Evolutionary conservation across 2,797 vertebrate genomes (phyloP).

Genomic region (Acropternis orthonyx): DNA sequence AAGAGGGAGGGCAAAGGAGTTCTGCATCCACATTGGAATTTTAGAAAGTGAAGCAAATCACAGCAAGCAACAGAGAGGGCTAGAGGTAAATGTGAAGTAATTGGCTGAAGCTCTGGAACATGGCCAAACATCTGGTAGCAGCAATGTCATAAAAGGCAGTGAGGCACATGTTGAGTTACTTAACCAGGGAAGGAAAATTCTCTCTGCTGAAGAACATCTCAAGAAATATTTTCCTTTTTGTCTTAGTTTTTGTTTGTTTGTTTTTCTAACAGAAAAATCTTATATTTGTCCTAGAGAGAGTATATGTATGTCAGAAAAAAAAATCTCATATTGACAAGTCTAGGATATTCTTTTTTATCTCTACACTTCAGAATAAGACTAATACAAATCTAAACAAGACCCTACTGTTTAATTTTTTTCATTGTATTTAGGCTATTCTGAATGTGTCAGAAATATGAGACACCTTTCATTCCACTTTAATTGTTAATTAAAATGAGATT

Average conservation of each 20-base stretch:
- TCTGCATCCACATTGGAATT: background rate
- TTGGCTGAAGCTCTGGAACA: background rate
- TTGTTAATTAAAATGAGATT: background rate
- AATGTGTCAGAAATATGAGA: background rate
- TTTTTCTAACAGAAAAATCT: background rate
- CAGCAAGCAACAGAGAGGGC: background rate
- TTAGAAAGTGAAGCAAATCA: background rate
- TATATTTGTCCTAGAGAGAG: background rate
- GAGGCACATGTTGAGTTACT: rapidly evolving
- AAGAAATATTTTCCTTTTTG: background rate
- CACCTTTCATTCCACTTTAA: background rate
- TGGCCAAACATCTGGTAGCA: background rate
- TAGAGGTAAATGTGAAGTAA: background rate
- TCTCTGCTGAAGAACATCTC: background rate
- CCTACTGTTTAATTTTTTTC: background rate
- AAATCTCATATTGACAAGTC: background rate
- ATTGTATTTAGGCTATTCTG: background rate
- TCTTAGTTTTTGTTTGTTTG: background rate
- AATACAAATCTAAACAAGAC: background rate
- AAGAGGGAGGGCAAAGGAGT: background rate
- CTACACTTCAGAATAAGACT: background rate
- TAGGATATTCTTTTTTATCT: background rate
- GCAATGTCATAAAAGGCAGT: background rate
- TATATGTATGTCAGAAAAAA: background rate
- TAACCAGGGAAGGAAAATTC: background rate